Conservation (phyloP, 1,140 invertebrate genomes). For the Cydia fagiglandana region DNA sequence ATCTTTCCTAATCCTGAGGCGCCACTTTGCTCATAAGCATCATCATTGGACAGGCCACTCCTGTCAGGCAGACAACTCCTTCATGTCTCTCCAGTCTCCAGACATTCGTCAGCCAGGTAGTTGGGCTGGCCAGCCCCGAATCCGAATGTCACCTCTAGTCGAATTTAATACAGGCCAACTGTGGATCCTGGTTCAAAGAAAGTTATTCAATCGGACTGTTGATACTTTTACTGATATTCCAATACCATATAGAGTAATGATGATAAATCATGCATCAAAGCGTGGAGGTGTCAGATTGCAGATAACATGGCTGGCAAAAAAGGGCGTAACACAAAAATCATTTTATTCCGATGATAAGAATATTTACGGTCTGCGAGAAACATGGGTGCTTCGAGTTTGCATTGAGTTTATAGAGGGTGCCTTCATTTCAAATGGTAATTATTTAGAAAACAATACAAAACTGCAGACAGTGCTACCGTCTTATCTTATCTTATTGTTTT, state of each 20-base stretch:
- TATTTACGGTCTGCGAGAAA: slow-evolving; percentile 34
- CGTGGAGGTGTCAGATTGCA: slow-evolving; percentile 20
- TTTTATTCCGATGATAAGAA: slow-evolving; percentile 38
- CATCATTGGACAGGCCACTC: too few species aligned
- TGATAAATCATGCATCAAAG: slow-evolving; percentile 45
- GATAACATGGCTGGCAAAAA: slow-evolving; percentile 32
- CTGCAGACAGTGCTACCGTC: too few species aligned
- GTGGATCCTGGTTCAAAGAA: background rate
- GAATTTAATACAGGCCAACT: background rate
- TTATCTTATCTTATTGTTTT: too few species aligned
- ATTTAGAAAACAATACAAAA: too few species aligned
- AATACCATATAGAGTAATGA: background rate
- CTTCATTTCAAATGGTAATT: background rate
- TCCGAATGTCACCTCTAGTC: too few species aligned
- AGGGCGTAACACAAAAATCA: slow-evolving; percentile 39
- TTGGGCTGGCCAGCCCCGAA: too few species aligned
- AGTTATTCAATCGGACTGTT: background rate
- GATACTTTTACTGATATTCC: background rate
- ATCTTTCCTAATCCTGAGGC: too few species aligned
- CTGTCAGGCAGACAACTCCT: too few species aligned
- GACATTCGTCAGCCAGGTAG: too few species aligned
- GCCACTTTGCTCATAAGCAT: too few species aligned
- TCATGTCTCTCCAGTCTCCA: too few species aligned
- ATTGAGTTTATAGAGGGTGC: background rate
- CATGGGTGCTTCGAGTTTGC: background rate